phyloP scores from a whole-genome alignment of 2,113 vertebrate genomes.

The Bucco capensis region DNA sequence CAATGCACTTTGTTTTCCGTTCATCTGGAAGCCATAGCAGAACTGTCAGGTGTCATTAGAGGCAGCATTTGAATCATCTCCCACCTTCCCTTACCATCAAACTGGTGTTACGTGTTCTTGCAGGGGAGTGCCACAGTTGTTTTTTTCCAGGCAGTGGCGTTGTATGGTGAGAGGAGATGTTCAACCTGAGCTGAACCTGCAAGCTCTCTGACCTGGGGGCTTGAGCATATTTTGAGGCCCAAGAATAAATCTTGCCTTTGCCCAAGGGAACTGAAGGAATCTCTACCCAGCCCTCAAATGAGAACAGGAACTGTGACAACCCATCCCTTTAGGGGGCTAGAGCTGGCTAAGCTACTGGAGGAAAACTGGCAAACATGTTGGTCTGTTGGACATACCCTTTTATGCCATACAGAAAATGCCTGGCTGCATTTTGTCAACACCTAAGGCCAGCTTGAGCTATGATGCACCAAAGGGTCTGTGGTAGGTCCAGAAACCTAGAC shows the following conservation, averaged over 20 bases:
- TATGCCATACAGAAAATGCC: neutral
- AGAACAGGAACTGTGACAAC: neutral
- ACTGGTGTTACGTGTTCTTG: neutral
- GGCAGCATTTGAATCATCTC: neutral
- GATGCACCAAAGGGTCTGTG: neutral
- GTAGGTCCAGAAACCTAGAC: neutral
- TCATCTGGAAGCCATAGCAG: neutral
- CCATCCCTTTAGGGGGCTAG: neutral
- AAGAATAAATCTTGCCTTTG: neutral
- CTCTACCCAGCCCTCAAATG: neutral
- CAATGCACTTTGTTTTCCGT: neutral
- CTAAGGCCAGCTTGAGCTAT: neutral
- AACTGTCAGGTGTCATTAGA: neutral
- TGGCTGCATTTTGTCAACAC: neutral
- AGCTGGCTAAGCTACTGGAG: neutral
- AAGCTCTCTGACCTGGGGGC: neutral
- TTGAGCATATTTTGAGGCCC: neutral
- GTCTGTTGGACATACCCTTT: neutral
- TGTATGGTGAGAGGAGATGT: neutral
- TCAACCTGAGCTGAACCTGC: neutral
- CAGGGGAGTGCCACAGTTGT: neutral
- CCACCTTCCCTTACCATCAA: neutral
- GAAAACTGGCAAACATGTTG: neutral
- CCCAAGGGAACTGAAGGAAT: neutral
- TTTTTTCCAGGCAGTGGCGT: neutral